These are phyloP conservation scores for Apodemia mormo DNA, from an alignment of 2,888 invertebrate species.

Conservation along the genomic window DNA sequence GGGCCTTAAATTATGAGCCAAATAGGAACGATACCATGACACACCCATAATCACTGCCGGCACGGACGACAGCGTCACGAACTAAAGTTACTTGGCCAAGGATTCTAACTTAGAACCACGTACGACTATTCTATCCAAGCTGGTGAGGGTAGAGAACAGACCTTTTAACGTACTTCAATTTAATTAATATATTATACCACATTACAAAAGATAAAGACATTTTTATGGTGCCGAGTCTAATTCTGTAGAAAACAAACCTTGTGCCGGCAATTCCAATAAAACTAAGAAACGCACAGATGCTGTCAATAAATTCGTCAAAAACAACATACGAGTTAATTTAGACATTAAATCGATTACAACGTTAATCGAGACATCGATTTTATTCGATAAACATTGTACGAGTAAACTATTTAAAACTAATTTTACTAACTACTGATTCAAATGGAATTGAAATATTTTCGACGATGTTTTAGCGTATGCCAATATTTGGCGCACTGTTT, in stretches of 20 bases:
- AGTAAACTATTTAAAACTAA: constrained; percentile 29
- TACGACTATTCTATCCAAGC: too few relatives aligned
- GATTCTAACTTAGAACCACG: too few relatives aligned
- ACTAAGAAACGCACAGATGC: constrained; percentile 29
- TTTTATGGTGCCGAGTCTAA: constrained; percentile 17
- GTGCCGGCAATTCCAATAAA: constrained; percentile 23
- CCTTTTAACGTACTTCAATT: too few relatives aligned
- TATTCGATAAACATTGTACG: constrained; percentile 33
- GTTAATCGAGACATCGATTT: constrained; percentile 36
- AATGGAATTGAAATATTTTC: constrained; percentile 3
- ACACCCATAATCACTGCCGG: too few relatives aligned
- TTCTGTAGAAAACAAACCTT: constrained; percentile 25
- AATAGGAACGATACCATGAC: too few relatives aligned
- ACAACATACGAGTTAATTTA: constrained; percentile 37
- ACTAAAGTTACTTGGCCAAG: too few relatives aligned
- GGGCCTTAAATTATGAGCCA: too few relatives aligned
- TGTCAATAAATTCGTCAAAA: constrained; percentile 40
- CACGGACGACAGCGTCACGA: too few relatives aligned
- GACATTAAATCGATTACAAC: constrained; percentile 36
- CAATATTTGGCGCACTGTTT: too few relatives aligned
- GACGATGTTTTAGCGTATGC: neutral
- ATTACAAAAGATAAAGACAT: neutral
- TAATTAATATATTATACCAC: neutral
- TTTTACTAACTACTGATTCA: constrained; percentile 20
- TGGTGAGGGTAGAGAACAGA: too few relatives aligned